phyloP scores from a whole-genome alignment of 2,113 vertebrate genomes.

The Lagopus muta region DNA sequence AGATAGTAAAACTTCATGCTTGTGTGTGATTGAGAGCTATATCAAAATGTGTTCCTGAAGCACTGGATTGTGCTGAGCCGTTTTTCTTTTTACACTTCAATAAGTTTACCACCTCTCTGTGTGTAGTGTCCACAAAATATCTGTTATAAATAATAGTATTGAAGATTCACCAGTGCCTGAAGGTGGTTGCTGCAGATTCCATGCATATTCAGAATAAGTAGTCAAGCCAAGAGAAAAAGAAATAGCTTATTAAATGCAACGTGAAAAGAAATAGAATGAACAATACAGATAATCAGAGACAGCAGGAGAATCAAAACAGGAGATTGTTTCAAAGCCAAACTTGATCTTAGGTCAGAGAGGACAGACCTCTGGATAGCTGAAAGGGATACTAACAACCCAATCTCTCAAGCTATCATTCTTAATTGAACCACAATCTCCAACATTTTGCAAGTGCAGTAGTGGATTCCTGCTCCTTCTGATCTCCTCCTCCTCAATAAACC shows the following conservation, averaged over 20 bases:
- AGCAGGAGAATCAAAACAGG: not conserved
- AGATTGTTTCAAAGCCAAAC: constrained; percentile 12
- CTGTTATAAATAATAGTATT: constrained; percentile 20
- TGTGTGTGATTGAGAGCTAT: constrained; percentile 53
- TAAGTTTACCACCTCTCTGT: constrained; percentile 11
- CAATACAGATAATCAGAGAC: not conserved
- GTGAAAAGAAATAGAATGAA: not conserved
- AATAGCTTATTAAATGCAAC: not conserved
- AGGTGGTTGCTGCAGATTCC: not conserved
- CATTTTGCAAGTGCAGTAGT: not conserved
- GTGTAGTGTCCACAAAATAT: not conserved
- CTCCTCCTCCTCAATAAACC: not conserved
- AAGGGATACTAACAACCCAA: not conserved
- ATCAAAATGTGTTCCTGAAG: constrained; percentile 39
- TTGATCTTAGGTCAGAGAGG: not conserved
- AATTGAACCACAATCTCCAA: not conserved
- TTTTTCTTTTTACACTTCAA: constrained; percentile 53
- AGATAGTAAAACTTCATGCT: constrained; percentile 62
- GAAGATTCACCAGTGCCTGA: constrained; percentile 28
- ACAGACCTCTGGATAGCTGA: not conserved
- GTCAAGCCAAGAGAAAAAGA: not conserved
- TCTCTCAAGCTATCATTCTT: not conserved
- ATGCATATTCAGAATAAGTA: not conserved
- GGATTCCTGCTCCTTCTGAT: not conserved
- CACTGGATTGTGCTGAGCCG: constrained; percentile 30